Conservation (phyloP, 2,797 vertebrate species). For the Netta rufina region DNA sequence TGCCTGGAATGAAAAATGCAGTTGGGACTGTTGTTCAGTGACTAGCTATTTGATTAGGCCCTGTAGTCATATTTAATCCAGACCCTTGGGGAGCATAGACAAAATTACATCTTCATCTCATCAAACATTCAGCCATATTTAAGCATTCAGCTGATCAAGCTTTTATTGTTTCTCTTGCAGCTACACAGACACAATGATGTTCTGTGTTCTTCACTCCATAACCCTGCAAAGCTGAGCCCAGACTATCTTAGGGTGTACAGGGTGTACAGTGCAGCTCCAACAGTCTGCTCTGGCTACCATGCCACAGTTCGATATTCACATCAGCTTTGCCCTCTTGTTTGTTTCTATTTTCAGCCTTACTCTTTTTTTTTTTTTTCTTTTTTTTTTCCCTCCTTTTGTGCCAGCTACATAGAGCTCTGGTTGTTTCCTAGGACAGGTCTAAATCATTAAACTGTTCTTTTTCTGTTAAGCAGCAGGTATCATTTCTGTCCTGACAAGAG, state of each 20-base stretch:
- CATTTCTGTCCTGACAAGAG: constrained; percentile 79
- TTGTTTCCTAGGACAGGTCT: constrained; percentile 69
- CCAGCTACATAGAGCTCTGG: constrained; percentile 16
- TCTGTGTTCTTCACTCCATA: constrained; percentile 70
- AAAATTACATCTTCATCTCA: constrained; percentile 95
- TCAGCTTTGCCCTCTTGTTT: background rate
- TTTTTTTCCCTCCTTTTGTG: background rate
- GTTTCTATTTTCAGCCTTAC: background rate
- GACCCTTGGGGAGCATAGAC: constrained; percentile 86
- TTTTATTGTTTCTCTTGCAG: constrained; percentile 86
- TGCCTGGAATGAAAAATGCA: constrained; percentile 90
- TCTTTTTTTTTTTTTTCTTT: background rate
- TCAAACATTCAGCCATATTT: constrained; percentile 93
- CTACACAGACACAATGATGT: constrained; percentile 79
- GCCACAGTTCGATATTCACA: background rate
- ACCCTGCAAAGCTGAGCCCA: constrained; percentile 66
- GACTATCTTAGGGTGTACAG: background rate
- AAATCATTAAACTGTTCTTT: constrained; percentile 76
- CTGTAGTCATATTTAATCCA: constrained; percentile 93
- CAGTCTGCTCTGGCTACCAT: background rate
- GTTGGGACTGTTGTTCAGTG: constrained; percentile 85
- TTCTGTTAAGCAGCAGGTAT: constrained; percentile 78
- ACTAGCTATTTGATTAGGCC: constrained; percentile 86
- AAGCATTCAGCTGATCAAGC: constrained; percentile 87
- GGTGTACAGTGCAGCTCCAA: background rate